A percentile compares a stretch with the other conserved stretches of the same genome.
These are phyloP conservation scores for Tachina lurida DNA, from an alignment of 2,888 invertebrate genomes.

Conservation along the genomic window DNA sequence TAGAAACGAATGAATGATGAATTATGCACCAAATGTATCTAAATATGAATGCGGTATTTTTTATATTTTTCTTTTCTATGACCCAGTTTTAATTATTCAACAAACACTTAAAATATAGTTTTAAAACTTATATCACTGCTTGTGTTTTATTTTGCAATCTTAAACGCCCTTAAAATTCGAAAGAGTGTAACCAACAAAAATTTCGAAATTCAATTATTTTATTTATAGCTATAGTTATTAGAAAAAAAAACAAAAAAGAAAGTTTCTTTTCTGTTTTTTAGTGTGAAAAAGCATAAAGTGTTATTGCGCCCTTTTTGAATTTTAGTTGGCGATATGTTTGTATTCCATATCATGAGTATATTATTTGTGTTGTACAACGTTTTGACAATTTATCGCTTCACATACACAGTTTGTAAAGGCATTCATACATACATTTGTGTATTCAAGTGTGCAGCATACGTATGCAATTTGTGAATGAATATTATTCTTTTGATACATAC, in stretches of 20 bases:
- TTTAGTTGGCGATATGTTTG: not conserved
- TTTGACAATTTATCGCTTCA: constrained; percentile 55
- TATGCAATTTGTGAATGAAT: not conserved
- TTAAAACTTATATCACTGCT: constrained; percentile 58
- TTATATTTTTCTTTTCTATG: constrained; percentile 39
- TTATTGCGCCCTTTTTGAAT: too few relatives aligned
- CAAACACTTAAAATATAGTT: constrained; percentile 47
- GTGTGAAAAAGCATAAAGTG: too few relatives aligned
- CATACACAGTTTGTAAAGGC: not conserved
- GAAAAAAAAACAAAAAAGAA: too few relatives aligned
- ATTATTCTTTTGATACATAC: constrained; percentile 19
- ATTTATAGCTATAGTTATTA: too few relatives aligned
- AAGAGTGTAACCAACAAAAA: too few relatives aligned
- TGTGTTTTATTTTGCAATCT: not conserved
- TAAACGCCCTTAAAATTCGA: not conserved
- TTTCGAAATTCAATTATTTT: too few relatives aligned
- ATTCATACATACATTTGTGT: not conserved
- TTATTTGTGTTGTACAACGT: constrained; percentile 32
- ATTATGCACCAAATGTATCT: not conserved
- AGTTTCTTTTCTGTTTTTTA: too few relatives aligned
- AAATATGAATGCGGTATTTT: constrained; percentile 8
- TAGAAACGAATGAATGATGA: constrained; percentile 33
- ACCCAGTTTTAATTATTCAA: constrained; percentile 65
- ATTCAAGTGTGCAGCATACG: not conserved
- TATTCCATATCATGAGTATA: constrained; percentile 13